Base-by-base conservation (phyloP, 2,888 invertebrate species). In the Pseudeuparius sepicola region DNA sequence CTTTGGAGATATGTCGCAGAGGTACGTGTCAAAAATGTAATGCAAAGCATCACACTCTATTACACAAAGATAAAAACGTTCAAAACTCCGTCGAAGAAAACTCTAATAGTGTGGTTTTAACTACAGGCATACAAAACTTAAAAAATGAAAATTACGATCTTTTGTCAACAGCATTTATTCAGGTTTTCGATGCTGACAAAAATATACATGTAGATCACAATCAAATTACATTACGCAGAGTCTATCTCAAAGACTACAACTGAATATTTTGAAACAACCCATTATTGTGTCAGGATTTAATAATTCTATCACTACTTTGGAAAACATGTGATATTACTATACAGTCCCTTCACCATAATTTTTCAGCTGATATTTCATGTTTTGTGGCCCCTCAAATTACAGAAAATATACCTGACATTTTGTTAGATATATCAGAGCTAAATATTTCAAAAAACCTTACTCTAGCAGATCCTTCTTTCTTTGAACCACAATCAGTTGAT, bases 151-250 rank as follows among this genome's bases (percentile, higher is more conserved):
- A n/a, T n/a, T 20, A 24, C 16, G 33, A 34, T 6, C 30, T 20
- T 20, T 20, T 20, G 20, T 20, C 20, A n/a, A 20, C 20, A 3
- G 38, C 34, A 4, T 7, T 12, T n/a, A 24, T 34, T 13, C 13
- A 34, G 10, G 31, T 34, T 13, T 9, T 5, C 6, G 16, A 26
- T 7, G 23, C 4, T 9, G 16, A 29, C 4, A 29, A 16, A 9
- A 9, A n/a, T 6, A n/a, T 17, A 10, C 18, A 36, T 11, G 32
- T 11, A 6, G 37, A n/a, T 37, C 35, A 12, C 39, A 43, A 17
- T 43, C 40, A 2, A 41, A 33, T 35, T 43, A 39, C 17, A 36
- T 41, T 3, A 43, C 40, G 5, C 18, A 28, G 7, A 20, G 25
- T 14, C 34, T 43, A 24, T 39, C 37, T 18, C 18, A 41, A 18